Base-by-base conservation (phyloP, 1,140 invertebrate species). In the Zaprionus nigranus region DNA sequence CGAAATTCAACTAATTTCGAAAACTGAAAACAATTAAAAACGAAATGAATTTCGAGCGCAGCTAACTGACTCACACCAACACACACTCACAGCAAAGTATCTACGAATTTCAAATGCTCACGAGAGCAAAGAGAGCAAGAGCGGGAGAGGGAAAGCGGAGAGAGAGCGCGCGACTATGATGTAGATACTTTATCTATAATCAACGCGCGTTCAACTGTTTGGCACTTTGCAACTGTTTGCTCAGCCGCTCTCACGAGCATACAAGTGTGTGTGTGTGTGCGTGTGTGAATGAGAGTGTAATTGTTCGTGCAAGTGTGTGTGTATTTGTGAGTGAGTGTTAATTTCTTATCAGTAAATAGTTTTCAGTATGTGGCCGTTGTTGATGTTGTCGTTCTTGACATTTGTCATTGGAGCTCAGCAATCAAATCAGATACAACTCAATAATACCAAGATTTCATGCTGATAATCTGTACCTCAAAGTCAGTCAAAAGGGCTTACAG, bases 21-120 rank as follows among this genome's bases (percentile, higher is more conserved):
- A 86, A 88, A 88, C 85, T 79, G 78, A 82, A 90, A 88, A 88
- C 82, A 88, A 88, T 88, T 88, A 85, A 90, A 87, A 82, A 88
- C 72, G 85, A 88, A 88, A 88, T 81, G 79, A 79, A 75, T 82
- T 85, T 75, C 54, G 78, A 81, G 79, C 58, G 63, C 60, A 58
- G 56, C 24, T 51, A 40, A 58, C 46, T 46, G 65, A 63, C 68
- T 36, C 64, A 68, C 57, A 61, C 30, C 7, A 54, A 56, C 72
- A 77, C 38, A 49, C 57, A 43, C 60, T 30, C 22, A 51, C n/a
- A 58, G 54, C 36, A 71, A 69, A 83, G 84, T 81, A 80, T 80
- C 78, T 87, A 75, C 70, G 84, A 87, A 68, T 76, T 90, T 88
- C 67, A 87, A 84, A 80, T 63, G 78, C 71, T 76, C 64, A 69